A percentile compares a stretch with the other conserved stretches of the same genome.
These are phyloP conservation scores for Calyptomena viridis DNA, from an alignment of 2,113 vertebrate genomes.

Conservation along the genomic window DNA sequence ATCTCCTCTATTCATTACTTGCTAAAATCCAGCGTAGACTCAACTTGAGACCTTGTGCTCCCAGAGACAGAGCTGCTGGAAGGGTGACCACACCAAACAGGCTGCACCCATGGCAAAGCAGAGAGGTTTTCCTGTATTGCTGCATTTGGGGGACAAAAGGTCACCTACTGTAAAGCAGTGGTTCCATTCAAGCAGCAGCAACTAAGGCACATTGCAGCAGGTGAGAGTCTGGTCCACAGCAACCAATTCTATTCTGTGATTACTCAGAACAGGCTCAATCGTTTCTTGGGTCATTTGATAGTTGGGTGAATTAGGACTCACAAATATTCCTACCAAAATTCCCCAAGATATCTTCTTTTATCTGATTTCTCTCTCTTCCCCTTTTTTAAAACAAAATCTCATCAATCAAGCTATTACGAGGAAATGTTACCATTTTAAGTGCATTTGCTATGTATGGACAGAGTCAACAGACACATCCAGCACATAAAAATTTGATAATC, in stretches of 20 bases:
- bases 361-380: not conserved
- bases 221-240: not conserved
- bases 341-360: not conserved
- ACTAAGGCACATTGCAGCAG: not conserved
- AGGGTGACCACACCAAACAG: not conserved
- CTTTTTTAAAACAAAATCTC: slow-evolving; percentile 27
- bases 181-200: not conserved
- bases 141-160: not conserved
- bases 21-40: not conserved
- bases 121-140: not conserved
- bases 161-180: not conserved
- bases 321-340: not conserved
- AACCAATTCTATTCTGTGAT: not conserved
- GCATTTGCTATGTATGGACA: slow-evolving; percentile 59
- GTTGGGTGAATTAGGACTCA: not conserved
- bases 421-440: slow-evolving; percentile 52
- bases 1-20: not conserved
- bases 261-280: slow-evolving; percentile 15
- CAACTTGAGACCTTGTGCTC: not conserved
- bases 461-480: slow-evolving; percentile 30
- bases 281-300: not conserved
- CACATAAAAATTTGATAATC: slow-evolving; percentile 64
- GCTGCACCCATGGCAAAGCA: not conserved
- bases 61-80: not conserved
- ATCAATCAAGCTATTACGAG: not conserved